A percentile compares a stretch with the other conserved stretches of the same genome.
Conservation (phyloP, 2,888 invertebrate genomes). For the Chirona hameri region DNA sequence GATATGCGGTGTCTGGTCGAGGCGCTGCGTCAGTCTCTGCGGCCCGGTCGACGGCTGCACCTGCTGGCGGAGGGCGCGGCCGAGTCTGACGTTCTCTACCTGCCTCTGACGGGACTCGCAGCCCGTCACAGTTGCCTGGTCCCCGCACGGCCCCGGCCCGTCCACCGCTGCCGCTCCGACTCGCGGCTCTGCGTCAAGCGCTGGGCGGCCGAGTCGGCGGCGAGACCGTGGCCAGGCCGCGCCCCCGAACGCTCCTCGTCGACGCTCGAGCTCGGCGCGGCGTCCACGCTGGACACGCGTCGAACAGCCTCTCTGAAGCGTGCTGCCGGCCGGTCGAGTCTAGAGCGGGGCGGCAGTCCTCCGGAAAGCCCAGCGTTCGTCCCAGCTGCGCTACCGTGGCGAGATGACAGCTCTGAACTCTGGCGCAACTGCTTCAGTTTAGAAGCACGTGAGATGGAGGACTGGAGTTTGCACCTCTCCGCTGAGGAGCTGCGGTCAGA, state of each 20-base stretch:
- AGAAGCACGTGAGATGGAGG: conserved; percentile 58
- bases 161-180: conserved; percentile 62
- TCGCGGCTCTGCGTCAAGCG: conserved; percentile 69
- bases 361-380: background rate
- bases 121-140: conserved; percentile 64
- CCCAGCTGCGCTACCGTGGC: conserved; percentile 4
- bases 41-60: conserved; percentile 25
- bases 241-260: conserved; percentile 4
- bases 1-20: conserved; percentile 10
- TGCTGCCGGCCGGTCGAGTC: background rate
- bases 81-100: conserved; percentile 49
- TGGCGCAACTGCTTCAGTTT: conserved; percentile 26
- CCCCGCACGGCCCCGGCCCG: conserved; percentile 59
- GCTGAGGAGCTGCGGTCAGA: conserved; percentile 58
- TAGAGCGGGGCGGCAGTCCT: background rate
- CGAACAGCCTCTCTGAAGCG: background rate
- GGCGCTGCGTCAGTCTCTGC: conserved; percentile 2
- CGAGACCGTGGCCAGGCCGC: background rate
- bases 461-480: conserved; percentile 71
- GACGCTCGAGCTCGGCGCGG: background rate
- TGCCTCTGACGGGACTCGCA: background rate
- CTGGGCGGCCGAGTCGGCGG: conserved; percentile 54
- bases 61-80: background rate
- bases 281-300: background rate
- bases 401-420: conserved; percentile 9